Conservation (phyloP, 2,888 invertebrate species). For the Lasius platythorax region DNA sequence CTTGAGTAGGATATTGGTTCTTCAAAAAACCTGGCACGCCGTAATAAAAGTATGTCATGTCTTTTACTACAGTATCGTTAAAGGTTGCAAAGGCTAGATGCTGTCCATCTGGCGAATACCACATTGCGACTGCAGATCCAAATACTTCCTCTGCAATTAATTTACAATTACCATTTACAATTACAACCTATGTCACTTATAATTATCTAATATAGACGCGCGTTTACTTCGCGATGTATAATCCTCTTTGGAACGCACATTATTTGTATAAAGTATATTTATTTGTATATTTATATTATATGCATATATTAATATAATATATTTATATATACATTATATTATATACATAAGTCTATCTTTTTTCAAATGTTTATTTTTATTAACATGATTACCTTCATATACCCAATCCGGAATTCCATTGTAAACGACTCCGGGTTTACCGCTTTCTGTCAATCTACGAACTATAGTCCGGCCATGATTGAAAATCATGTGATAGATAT, state of each 20-base stretch:
- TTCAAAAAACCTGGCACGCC: constrained; percentile 88
- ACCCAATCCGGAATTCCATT: constrained; percentile 97
- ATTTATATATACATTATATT: not conserved
- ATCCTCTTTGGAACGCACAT: not conserved
- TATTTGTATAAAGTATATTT: not conserved
- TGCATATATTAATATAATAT: not conserved
- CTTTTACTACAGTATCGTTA: constrained; percentile 90
- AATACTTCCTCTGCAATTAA: constrained; percentile 92
- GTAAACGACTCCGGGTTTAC: constrained; percentile 90
- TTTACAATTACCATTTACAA: not conserved
- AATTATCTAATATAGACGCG: not conserved
- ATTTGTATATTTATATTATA: not conserved
- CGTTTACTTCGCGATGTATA: not conserved
- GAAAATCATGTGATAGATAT: constrained; percentile 88
- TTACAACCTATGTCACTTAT: not conserved
- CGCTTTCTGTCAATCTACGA: constrained; percentile 88
- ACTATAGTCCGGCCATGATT: constrained; percentile 72
- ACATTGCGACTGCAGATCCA: constrained; percentile 90
- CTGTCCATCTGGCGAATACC: constrained; percentile 92
- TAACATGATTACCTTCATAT: constrained; percentile 92
- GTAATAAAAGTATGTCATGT: constrained; percentile 89
- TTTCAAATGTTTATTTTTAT: not conserved
- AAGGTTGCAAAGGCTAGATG: constrained; percentile 91
- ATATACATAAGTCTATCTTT: not conserved
- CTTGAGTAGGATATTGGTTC: constrained; percentile 90